Conservation (phyloP, 2,888 invertebrate species). For the Schrankia costaestrigalis region DNA sequence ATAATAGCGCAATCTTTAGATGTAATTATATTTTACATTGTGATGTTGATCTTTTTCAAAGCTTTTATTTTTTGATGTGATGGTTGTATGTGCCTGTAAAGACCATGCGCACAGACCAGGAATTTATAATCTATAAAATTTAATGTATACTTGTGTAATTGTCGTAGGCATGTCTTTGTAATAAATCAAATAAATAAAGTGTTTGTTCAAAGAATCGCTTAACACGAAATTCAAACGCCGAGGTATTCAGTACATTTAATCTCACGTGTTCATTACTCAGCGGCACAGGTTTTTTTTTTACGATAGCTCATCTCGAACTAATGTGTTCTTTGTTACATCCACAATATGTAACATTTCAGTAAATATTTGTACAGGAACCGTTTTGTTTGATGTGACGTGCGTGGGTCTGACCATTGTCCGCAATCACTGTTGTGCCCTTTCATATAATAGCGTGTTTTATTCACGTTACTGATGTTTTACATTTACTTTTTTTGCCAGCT, state of each 20-base stretch:
- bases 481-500: constrained; percentile 26
- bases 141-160: too few species aligned
- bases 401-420: constrained; percentile 49
- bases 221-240: constrained; percentile 9
- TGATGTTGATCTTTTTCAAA: too few species aligned
- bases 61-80: too few species aligned
- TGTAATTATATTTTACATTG: too few species aligned
- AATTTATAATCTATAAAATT: too few species aligned
- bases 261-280: constrained; percentile 30
- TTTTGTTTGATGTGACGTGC: constrained; percentile 50
- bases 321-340: constrained; percentile 47
- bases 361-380: constrained; percentile 42
- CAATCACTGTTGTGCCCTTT: constrained; percentile 39
- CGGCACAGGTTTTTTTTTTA: constrained; percentile 36
- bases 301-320: constrained; percentile 45
- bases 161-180: background rate
- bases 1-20: too few species aligned
- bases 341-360: constrained; percentile 44
- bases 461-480: constrained; percentile 26
- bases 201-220: constrained; percentile 3
- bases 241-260: constrained; percentile 17
- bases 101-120: too few species aligned
- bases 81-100: too few species aligned
- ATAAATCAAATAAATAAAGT: background rate
- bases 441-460: constrained; percentile 36